These are phyloP conservation scores for Craniophora ligustri DNA, from an alignment of 2,888 invertebrate species.

Conservation along the genomic window DNA sequence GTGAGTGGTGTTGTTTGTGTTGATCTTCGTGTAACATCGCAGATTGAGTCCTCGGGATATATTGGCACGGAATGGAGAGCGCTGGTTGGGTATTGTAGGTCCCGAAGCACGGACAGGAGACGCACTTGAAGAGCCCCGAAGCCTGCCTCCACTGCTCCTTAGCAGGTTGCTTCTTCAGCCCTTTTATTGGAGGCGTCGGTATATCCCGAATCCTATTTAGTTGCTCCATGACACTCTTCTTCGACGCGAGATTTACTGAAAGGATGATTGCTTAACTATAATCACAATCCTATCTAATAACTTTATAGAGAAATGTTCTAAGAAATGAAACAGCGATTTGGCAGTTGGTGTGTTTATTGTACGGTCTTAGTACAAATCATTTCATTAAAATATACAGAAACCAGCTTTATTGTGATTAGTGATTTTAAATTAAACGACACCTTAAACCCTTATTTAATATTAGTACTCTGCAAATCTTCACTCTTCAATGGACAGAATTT, in stretches of 20 bases:
- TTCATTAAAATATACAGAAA: constrained; percentile 4
- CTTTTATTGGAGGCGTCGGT: constrained; percentile 50
- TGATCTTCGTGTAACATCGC: constrained; percentile 38
- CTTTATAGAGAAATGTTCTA: constrained; percentile 4
- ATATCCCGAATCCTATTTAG: constrained; percentile 53
- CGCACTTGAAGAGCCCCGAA: constrained; percentile 48
- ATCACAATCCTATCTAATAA: constrained; percentile 56
- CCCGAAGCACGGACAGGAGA: constrained; percentile 62
- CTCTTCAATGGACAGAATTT: not conserved
- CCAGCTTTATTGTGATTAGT: constrained; percentile 22
- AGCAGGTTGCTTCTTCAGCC: constrained; percentile 24
- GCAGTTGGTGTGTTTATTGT: constrained; percentile 56
- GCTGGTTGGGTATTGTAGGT: not conserved
- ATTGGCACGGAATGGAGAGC: constrained; percentile 20
- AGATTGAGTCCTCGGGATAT: constrained; percentile 47
- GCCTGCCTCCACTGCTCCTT: constrained; percentile 29
- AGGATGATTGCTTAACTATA: constrained; percentile 70
- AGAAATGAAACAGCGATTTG: constrained; percentile 52
- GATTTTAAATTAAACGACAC: not conserved
- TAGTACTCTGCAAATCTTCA: not conserved
- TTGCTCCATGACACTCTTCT: constrained; percentile 63
- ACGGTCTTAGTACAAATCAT: constrained; percentile 20
- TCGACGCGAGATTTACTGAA: constrained; percentile 72
- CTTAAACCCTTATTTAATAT: not conserved
- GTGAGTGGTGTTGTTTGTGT: not conserved